phyloP scores from a whole-genome alignment of 1,140 invertebrate genomes.

The Drosophila sp. region DNA sequence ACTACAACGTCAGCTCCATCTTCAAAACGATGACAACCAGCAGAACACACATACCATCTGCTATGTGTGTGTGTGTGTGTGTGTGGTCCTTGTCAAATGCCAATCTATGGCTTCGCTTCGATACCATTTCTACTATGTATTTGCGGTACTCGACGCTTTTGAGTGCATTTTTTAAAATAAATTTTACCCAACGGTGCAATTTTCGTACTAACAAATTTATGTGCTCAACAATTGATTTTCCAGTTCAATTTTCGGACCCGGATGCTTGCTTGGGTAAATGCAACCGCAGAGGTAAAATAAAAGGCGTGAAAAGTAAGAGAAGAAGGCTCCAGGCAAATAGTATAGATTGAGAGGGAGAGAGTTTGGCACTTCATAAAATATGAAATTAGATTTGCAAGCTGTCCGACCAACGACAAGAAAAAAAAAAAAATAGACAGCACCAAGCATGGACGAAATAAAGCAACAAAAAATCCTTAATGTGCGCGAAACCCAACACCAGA shows the following conservation, averaged over 20 bases:
- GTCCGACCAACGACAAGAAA: constrained; percentile 36
- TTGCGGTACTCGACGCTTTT: constrained; percentile 44
- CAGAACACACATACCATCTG: background rate
- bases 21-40: constrained; percentile 10
- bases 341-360: background rate
- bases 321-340: background rate
- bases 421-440: constrained; percentile 45
- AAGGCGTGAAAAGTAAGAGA: constrained; percentile 42
- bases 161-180: constrained; percentile 73
- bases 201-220: constrained; percentile 76
- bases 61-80: background rate
- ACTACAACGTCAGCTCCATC: constrained; percentile 5
- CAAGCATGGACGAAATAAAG: background rate
- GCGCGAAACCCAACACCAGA: constrained; percentile 14
- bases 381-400: constrained; percentile 78
- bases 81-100: constrained; percentile 15
- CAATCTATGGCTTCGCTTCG: constrained; percentile 38
- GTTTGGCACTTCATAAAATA: constrained; percentile 76
- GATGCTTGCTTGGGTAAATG: constrained; percentile 7
- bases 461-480: constrained; percentile 50
- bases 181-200: constrained; percentile 78
- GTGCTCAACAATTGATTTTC: constrained; percentile 78
- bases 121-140: constrained; percentile 42
- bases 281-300: constrained; percentile 64
- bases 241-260: constrained; percentile 58